Percentiles rank a stretch among this genome's conserved stretches.
Conservation (phyloP, 1,140 invertebrate species). For the Coenobita brevimanus region DNA sequence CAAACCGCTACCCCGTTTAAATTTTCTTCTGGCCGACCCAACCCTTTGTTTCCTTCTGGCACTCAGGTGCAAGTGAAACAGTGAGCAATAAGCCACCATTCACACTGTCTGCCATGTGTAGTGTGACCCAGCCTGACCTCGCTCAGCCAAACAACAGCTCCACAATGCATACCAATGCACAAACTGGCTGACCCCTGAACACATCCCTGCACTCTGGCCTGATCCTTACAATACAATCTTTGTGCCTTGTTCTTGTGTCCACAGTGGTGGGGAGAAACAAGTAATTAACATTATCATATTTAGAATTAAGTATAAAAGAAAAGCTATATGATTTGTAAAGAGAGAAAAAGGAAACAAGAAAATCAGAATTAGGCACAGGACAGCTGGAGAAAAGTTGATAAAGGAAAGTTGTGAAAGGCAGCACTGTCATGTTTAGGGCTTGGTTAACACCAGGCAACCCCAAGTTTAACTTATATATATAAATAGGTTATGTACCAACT, state of each 20-base stretch:
- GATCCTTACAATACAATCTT: constrained; percentile 67
- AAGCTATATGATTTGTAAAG: neutral
- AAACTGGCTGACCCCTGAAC: constrained; percentile 67
- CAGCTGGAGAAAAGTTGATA: constrained; percentile 6
- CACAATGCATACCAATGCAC: constrained; percentile 54
- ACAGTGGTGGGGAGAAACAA: constrained; percentile 63
- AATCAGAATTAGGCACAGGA: neutral
- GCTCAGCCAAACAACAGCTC: constrained; percentile 59
- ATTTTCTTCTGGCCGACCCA: constrained; percentile 23
- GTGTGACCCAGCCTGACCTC: constrained; percentile 59
- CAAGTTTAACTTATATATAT: constrained; percentile 63
- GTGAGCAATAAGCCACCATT: constrained; percentile 66
- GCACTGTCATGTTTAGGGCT: constrained; percentile 65
- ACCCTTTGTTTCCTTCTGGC: constrained; percentile 42
- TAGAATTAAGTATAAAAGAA: neutral
- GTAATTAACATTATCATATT: constrained; percentile 50
- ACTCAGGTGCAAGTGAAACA: constrained; percentile 55
- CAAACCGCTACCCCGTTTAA: constrained; percentile 25
- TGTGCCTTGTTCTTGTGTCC: constrained; percentile 68
- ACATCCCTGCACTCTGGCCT: constrained; percentile 68
- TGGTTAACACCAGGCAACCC: constrained; percentile 50
- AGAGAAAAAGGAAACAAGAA: neutral
- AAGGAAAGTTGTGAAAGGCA: constrained; percentile 52
- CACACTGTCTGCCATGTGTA: constrained; percentile 63
- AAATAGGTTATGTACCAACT: constrained; percentile 62